Conservation (phyloP, 2,888 invertebrate species). For the Drosophila incognita region DNA sequence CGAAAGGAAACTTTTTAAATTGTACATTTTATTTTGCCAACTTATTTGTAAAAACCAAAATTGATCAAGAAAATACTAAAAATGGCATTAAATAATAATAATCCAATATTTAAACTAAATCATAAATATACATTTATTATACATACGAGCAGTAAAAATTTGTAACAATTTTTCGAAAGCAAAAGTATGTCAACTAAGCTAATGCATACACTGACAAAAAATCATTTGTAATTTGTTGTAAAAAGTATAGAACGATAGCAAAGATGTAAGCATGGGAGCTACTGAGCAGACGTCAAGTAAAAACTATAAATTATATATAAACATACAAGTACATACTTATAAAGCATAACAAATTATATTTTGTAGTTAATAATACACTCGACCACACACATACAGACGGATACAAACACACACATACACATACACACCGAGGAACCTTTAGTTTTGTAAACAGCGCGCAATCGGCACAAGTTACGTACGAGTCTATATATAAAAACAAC, state of each 20-base stretch:
- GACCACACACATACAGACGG: slow-evolving; percentile 30
- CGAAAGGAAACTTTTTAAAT: slow-evolving; percentile 27
- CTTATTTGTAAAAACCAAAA: slow-evolving; percentile 59
- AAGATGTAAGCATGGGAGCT: slow-evolving; percentile 25
- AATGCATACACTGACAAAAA: slow-evolving; percentile 46
- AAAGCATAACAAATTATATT: slow-evolving; percentile 70
- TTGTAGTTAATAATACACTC: slow-evolving; percentile 62
- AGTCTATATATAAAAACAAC: slow-evolving; percentile 40
- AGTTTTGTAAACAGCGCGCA: slow-evolving; percentile 75
- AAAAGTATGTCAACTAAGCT: slow-evolving; percentile 67
- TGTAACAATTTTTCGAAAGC: slow-evolving; percentile 69
- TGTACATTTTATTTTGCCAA: slow-evolving; percentile 67
- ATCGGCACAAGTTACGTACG: slow-evolving; percentile 75
- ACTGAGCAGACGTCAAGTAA: slow-evolving; percentile 57
- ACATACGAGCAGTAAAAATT: slow-evolving; percentile 57
- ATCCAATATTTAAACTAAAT: slow-evolving; percentile 43
- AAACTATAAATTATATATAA: slow-evolving; percentile 64
- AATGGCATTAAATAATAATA: slow-evolving; percentile 32
- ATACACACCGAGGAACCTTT: slow-evolving; percentile 51
- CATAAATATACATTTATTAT: slow-evolving; percentile 37
- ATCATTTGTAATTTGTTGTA: slow-evolving; percentile 80
- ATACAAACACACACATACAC: slow-evolving; percentile 29
- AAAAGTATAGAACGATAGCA: slow-evolving; percentile 54
- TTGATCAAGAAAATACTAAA: slow-evolving; percentile 15
- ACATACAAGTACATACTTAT: slow-evolving; percentile 69